Conservation (phyloP, 2,888 invertebrate genomes). For the Siphlonurus alternatus region DNA sequence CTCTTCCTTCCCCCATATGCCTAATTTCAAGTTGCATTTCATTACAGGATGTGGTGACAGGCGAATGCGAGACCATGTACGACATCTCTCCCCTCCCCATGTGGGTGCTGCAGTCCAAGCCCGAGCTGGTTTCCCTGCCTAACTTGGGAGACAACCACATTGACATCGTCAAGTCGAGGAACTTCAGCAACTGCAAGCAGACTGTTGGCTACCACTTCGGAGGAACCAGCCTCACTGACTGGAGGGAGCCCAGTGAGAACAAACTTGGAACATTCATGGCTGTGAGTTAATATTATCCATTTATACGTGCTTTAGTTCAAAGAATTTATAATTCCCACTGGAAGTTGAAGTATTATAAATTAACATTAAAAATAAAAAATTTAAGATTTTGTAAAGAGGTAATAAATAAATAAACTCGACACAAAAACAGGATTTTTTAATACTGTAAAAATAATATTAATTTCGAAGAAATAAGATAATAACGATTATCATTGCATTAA, state of each 20-base stretch:
- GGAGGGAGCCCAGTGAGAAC: constrained; percentile 30
- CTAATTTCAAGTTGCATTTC: no score
- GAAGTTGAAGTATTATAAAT: no score
- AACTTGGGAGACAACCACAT: constrained; percentile 29
- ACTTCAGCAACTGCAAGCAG: constrained; percentile 43
- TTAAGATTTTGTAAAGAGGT: no score
- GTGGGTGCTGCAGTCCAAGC: constrained; percentile 35
- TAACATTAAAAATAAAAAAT: no score
- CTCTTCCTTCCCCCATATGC: no score
- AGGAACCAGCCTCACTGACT: constrained; percentile 34
- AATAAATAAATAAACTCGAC: no score
- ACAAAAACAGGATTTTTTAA: no score
- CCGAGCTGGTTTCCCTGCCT: constrained; percentile 32
- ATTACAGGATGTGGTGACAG: constrained; percentile 39
- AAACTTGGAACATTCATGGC: constrained; percentile 34
- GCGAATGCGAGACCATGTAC: constrained; percentile 54
- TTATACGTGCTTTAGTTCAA: no score
- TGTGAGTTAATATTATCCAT: constrained; percentile 25
- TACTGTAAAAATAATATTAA: no score
- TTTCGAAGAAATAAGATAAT: no score
- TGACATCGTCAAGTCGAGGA: constrained; percentile 47
- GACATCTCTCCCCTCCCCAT: constrained; percentile 41
- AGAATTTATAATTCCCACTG: no score
- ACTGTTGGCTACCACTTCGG: constrained; percentile 47
- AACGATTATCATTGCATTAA: no score